Base-by-base conservation (phyloP, 2,888 invertebrate genomes). In the Melipona beecheii region DNA sequence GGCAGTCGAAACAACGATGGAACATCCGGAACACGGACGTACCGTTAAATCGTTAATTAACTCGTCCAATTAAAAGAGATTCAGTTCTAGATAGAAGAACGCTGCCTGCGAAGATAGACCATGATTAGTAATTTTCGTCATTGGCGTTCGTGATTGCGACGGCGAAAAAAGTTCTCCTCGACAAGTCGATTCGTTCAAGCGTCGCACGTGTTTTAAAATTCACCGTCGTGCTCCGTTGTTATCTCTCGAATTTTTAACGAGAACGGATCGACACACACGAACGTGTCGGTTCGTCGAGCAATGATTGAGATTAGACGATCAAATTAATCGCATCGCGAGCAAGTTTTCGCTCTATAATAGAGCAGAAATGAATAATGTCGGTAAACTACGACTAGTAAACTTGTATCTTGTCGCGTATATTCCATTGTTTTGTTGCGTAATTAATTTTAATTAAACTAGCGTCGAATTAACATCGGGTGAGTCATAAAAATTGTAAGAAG, bases 41-140 rank as follows among this genome's bases (percentile, higher is more conserved):
- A 86, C 90, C 90, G 90, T 91, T 91, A 90, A 87, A 91, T 88
- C 85, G 88, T 91, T 86, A 86, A 91, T 90, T 87, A 90, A 84
- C 75, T 75, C 73, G 64, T 36, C 72, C 91, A 91, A 91, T 91
- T 91, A 89, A 90, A 77, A 80, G 66, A 78, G 87, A 88, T 82
- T 84, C 79, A 58, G 72, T 70, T 50, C 50, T 21, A 70, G 82
- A 80, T 83, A 83, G 54, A 31, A 83, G 54, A 31, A 64, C 71
- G 50, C 62, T 69, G 65, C 73, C 52, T 31, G 68, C 84, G 83
- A 85, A 86, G 88, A 83, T 72, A 73, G 66, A 75, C 54, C 75
- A 49, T 81, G 70, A 79, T 60, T 43, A 11, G 72, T 54, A 62
- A 49, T 17, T 50, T 81, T 60, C 4, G 21, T 31, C n/a, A 17